phyloP scores from a whole-genome alignment of 2,113 vertebrate genomes.

The Sialia sialis region DNA sequence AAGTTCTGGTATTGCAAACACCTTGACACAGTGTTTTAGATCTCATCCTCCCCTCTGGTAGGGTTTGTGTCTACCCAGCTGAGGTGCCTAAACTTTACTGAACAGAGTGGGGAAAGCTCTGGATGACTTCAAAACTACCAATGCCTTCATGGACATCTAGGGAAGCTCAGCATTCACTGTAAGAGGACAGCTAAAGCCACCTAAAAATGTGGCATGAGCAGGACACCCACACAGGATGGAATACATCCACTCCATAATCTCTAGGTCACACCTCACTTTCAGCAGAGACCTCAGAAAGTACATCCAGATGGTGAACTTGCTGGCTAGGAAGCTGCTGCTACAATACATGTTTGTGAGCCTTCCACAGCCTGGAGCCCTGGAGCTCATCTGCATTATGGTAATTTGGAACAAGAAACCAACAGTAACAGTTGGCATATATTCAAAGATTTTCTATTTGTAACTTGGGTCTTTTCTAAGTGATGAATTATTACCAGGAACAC shows the following conservation, averaged over 20 bases:
- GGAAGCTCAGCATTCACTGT: background rate
- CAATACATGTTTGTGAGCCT: background rate
- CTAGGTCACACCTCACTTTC: background rate
- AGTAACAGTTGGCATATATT: constrained; percentile 21
- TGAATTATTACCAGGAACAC: constrained; percentile 5
- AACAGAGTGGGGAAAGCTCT: background rate
- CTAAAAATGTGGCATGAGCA: background rate
- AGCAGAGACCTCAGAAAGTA: background rate
- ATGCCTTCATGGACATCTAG: background rate
- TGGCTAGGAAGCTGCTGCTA: background rate
- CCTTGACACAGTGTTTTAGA: background rate
- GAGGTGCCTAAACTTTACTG: background rate
- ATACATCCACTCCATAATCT: background rate
- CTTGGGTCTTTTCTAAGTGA: constrained; percentile 5
- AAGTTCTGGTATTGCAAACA: background rate
- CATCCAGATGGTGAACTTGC: background rate
- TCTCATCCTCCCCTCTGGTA: background rate
- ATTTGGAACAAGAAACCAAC: constrained; percentile 41
- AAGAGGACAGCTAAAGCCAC: background rate
- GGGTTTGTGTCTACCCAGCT: background rate
- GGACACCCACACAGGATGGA: background rate
- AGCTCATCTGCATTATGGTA: constrained; percentile 42
- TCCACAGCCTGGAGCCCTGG: background rate
- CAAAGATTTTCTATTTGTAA: constrained; percentile 45
- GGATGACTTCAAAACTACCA: background rate